These are phyloP conservation scores for Bombus huntii DNA, from an alignment of 1,140 invertebrate species.

Conservation along the genomic window DNA sequence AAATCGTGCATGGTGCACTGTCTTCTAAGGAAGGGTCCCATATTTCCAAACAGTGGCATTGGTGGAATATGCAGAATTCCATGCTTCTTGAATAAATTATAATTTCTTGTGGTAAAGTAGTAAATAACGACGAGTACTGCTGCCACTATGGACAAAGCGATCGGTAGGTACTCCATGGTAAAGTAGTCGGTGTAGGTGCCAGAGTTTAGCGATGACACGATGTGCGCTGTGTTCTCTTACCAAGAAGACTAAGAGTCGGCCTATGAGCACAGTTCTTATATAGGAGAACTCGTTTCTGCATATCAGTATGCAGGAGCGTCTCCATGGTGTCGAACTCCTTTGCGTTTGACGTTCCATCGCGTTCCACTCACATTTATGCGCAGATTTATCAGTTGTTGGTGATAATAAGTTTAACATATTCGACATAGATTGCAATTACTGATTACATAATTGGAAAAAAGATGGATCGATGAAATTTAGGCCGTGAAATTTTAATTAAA, in stretches of 20 bases:
- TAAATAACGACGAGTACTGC: neutral
- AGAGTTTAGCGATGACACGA: accelerated
- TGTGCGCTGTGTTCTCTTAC: neutral
- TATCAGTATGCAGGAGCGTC: neutral
- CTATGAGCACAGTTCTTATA: no score
- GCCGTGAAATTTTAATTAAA: no score
- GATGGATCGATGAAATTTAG: no score
- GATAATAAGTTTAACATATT: no score
- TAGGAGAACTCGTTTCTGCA: neutral
- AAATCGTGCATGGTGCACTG: neutral
- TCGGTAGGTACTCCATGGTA: neutral
- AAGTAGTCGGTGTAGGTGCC: accelerated
- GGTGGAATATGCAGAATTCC: conserved; percentile 9
- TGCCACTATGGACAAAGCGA: neutral
- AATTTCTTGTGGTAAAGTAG: neutral
- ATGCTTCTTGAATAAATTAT: conserved; percentile 29
- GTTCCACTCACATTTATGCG: no score
- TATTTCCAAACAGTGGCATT: conserved; percentile 64
- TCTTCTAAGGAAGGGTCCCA: neutral
- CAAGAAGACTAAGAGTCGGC: accelerated
- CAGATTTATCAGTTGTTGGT: neutral
- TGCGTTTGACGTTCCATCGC: no score
- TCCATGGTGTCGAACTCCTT: neutral
- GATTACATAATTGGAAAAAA: no score
- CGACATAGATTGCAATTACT: no score